Base-by-base conservation (phyloP, 2,888 invertebrate species). In the Macaria liturata region DNA sequence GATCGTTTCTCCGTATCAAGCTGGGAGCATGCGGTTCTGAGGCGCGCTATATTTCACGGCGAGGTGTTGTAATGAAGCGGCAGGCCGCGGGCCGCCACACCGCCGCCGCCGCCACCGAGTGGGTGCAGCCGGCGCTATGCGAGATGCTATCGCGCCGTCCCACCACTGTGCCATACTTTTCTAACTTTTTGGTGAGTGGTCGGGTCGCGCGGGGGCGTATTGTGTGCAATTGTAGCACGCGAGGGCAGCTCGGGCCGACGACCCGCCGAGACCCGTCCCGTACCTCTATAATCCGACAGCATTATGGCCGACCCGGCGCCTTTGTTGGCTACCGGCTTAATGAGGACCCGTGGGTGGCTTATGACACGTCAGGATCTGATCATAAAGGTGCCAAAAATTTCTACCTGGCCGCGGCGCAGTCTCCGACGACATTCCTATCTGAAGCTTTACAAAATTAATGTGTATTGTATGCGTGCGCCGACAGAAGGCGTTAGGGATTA, bases 361-460 rank as follows among this genome's bases (percentile, higher is more conserved):
- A 88, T 88, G 88, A 90, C 85, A 88, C 82, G 88, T 83, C 86
- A 86, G 86, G 89, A 88, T 86, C 80, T 83, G 86, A 88, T 90
- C 87, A 87, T 88, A 88, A 89, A 90, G 88, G 89, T 88, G 90
- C 87, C 86, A 90, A 91, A 90, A 42, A 84, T 86, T 81, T 88
- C 81, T 91, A 91, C 91, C 91, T 91, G 91, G 80, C 74, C 69
- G 74, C 76, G 74, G 80, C 77, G 8, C 71, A 75, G 49, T 31
- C 78, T 78, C 75, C 80, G 80, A 79, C 86, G 84, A 85, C 90
- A 90, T 89, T 89, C 88, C 86, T 88, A 80, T 79, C 83, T 81
- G 79, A 77, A 78, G 75, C 84, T 81, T 83, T 88, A 82, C 80
- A 84, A 87, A 90, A 88, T 89, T 88, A 89, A 89, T 84, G 81